These are phyloP conservation scores for Engraulis encrasicolus DNA, from an alignment of 2,113 vertebrate species.

Conservation along the genomic window DNA sequence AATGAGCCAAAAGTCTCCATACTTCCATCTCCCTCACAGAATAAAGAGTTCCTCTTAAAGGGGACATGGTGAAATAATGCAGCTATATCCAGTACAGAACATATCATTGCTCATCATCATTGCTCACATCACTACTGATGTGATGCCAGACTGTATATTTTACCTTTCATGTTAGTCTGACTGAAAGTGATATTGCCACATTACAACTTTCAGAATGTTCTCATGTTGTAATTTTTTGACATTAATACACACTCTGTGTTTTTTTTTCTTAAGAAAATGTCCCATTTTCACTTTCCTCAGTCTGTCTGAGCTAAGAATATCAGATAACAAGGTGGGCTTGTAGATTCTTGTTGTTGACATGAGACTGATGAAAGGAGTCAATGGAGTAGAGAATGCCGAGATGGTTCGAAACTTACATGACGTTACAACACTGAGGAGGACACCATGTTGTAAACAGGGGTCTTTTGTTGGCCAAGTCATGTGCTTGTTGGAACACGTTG, in stretches of 20 bases:
- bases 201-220: too few relatives aligned
- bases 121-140: too few relatives aligned
- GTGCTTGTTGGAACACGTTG: slow-evolving; percentile 18
- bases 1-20: neutral
- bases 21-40: neutral
- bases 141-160: too few relatives aligned
- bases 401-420: neutral
- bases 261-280: too few relatives aligned
- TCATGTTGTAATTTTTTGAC: too few relatives aligned
- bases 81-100: neutral
- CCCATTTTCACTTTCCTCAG: neutral
- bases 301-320: neutral
- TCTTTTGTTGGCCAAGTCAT: neutral
- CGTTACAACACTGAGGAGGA: neutral
- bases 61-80: slow-evolving; percentile 10
- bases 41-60: slow-evolving; percentile 13
- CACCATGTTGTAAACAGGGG: neutral
- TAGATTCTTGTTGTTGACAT: slow-evolving; percentile 3
- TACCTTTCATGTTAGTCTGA: too few relatives aligned
- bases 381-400: neutral
- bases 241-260: too few relatives aligned
- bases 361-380: slow-evolving; percentile 4
- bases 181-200: too few relatives aligned
- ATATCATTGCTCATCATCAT: too few relatives aligned
- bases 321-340: neutral